Evolutionary conservation across 2,113 vertebrate genomes (phyloP), one percentile per base, ranked within the genome.

Genomic region (Corythaeola cristata): DNA sequence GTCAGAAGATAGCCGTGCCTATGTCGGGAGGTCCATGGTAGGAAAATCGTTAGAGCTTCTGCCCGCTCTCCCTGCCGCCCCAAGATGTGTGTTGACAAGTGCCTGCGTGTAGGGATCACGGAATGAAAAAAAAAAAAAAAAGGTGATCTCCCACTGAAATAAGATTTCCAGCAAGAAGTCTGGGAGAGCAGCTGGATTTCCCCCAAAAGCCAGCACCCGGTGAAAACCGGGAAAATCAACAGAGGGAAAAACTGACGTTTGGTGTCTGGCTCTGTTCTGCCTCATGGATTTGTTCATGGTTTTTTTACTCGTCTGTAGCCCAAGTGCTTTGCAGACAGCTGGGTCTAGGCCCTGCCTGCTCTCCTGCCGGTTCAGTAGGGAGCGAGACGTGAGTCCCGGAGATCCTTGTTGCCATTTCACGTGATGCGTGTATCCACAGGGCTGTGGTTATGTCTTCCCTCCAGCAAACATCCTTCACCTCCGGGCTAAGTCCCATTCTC

Each of bases 341-440:
- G 41, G 63, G 20, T 39, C 3, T 5, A 18, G 50, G 13, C 28
- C 22, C 73, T 49, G 9, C 26, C 30, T 23, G 47, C 27, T 24
- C 60, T 23, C 41, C 2, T 5, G 18, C 28, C 11, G 2, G 3
- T 19, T 81, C 47, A 12, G 32, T 4, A 33, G 49, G 39, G n/a
- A 75, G 24, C 3, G 1, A 53, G 60, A 9, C 0, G 0, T 2
- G 15, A 86, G n/a, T 22, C 47, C 39, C 49, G 13, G 58, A 45
- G 37, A 8, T 30, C 64, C 71, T 15, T 13, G n/a, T 33, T 63
- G 30, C n/a, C 2, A 1, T 69, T 50, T 50, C 27, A 9, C 17
- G 0, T 1, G 14, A 21, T 35, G 30, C 37, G 28, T 21, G 13
- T 37, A 5, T 20, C 44, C 2, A 0, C 15, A 15, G 63, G 15